Evolutionary conservation across 2,113 vertebrate genomes (phyloP), one percentile per base, ranked within the genome.

Genomic region (Xenotilapia caudafasciata): DNA sequence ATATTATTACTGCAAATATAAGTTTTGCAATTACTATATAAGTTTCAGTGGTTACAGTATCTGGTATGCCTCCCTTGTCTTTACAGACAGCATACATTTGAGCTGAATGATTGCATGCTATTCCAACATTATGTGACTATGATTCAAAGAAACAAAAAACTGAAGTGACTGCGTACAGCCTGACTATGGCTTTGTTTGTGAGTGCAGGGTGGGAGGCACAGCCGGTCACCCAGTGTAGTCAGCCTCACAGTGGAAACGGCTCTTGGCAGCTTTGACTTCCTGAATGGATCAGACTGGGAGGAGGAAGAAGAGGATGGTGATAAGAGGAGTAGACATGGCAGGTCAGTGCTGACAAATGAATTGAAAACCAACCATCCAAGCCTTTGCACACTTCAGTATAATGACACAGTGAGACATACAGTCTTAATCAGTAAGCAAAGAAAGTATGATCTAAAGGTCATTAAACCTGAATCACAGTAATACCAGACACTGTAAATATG

Each of bases 231-330:
- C 89, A 99, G 98, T 85, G 95, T 91, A 56, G 93, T 97, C 68
- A 99, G 98, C 93, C 96, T 99, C 90, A 97, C 98, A 0, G 98
- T 99, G 90, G 98, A 99, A 88, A 97, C 98, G 0, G 98, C 98
- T 0, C 95, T 99, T 83, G 98, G 98, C 92, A 99, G 98, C 94
- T 99, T 99, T 86, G 98, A 98, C 92, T 99, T 99, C 93, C 97
- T 99, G 84, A 97, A 99, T 73, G 96, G 96, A 4, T 97, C 98
- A 0, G 98, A 99, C 92, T 96, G 96, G 70, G 98, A 98, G 33
- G 97, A 98, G 56, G 96, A 96, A 19, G 97, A 98, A 65, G 96
- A 96, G 17, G 94, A 95, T 9, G 95, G 94, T 1, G 84, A 75
- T 23, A 93, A 12, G 70, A 90, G 21, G 73, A 92, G 35, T 14